Conservation (phyloP, 2,113 vertebrate genomes). For the Scomber japonicus region DNA sequence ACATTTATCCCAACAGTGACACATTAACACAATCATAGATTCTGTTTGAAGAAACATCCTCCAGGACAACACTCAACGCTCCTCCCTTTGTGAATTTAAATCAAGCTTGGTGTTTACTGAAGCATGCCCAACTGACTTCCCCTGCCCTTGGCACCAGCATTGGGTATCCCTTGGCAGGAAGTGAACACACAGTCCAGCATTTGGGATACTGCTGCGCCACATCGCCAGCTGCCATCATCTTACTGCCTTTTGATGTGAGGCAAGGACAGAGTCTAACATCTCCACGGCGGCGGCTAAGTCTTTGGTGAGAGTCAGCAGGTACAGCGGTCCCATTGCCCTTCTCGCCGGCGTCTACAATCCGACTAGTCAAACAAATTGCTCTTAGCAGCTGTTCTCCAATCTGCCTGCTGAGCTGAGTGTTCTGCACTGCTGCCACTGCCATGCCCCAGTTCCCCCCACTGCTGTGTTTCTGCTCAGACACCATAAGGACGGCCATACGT, state of each 20-base stretch:
- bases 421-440: conserved; percentile 22
- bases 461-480: conserved; percentile 63
- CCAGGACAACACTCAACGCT: conserved; percentile 45
- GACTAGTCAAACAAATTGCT: conserved; percentile 79
- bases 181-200: conserved; percentile 42
- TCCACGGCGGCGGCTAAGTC: conserved; percentile 23
- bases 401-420: conserved; percentile 69
- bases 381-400: conserved; percentile 76
- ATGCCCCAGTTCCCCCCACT: conserved; percentile 46
- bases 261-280: conserved; percentile 34
- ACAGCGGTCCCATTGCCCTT: conserved; percentile 40
- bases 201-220: conserved; percentile 14
- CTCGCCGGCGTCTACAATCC: conserved; percentile 54
- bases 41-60: conserved; percentile 70
- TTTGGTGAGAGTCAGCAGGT: conserved; percentile 39
- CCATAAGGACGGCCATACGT: conserved; percentile 66
- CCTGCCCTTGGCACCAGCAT: conserved; percentile 48
- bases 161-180: conserved; percentile 42
- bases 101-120: conserved; percentile 57
- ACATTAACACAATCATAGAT: conserved; percentile 67
- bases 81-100: conserved; percentile 65
- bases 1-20: conserved; percentile 49
- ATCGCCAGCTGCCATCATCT: conserved; percentile 38
- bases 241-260: conserved; percentile 26
- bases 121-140: conserved; percentile 51